These are phyloP conservation scores for Onychorhynchus coronatus DNA, from an alignment of 2,113 vertebrate species.

Conservation along the genomic window DNA sequence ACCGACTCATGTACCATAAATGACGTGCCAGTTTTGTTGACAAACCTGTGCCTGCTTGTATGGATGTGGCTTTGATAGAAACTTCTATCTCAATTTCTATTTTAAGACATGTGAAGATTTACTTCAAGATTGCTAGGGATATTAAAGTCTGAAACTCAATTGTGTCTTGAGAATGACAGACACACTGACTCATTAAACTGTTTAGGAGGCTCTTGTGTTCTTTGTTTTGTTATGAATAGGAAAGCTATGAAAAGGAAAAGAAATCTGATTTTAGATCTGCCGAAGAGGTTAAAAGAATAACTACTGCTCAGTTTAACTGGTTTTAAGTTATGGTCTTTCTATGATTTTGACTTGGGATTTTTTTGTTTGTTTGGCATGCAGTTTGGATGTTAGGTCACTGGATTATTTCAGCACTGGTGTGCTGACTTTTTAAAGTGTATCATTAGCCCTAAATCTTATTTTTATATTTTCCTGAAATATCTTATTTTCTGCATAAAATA, in stretches of 20 bases:
- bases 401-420: neutral
- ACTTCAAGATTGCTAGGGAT: neutral
- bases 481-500: neutral
- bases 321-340: neutral
- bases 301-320: neutral
- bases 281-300: constrained; percentile 1
- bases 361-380: neutral
- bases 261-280: neutral
- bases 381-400: neutral
- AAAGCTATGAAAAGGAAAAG: neutral
- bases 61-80: neutral
- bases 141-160: constrained; percentile 24
- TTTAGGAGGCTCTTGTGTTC: neutral
- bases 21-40: neutral
- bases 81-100: neutral
- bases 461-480: neutral
- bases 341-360: neutral
- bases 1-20: neutral
- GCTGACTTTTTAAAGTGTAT: neutral
- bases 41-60: neutral
- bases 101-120: neutral
- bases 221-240: neutral
- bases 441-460: neutral
- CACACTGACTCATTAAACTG: constrained; percentile 1
- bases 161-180: constrained; percentile 22